Conservation (phyloP, 2,888 invertebrate genomes). For the Habroteleia sp. region DNA sequence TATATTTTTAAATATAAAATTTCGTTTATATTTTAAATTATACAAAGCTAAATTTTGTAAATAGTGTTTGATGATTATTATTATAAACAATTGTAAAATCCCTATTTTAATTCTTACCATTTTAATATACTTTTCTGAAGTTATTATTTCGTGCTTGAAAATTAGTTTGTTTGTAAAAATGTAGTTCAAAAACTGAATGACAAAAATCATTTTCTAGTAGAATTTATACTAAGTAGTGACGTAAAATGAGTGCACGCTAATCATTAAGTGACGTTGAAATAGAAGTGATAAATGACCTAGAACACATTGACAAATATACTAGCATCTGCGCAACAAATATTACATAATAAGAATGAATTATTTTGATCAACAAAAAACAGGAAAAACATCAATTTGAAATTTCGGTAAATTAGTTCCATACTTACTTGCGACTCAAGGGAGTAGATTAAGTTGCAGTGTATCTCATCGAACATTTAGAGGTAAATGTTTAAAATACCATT, state of each 20-base stretch:
- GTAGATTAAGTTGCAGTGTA: neutral
- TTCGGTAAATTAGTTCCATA: constrained; percentile 8
- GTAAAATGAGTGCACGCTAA: constrained; percentile 79
- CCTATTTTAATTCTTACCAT: too few relatives aligned
- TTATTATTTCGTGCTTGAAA: too few relatives aligned
- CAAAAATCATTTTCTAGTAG: constrained; percentile 58
- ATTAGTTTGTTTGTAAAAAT: constrained; percentile 5
- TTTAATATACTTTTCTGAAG: too few relatives aligned
- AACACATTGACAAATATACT: constrained; percentile 67
- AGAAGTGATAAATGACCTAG: constrained; percentile 77
- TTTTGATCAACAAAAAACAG: constrained; percentile 32
- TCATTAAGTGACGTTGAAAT: constrained; percentile 74
- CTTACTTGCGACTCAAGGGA: neutral
- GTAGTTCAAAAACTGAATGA: constrained; percentile 64
- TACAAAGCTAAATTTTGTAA: too few relatives aligned
- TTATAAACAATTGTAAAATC: too few relatives aligned
- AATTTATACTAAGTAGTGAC: constrained; percentile 78
- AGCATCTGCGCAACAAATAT: constrained; percentile 27
- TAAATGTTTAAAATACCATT: neutral
- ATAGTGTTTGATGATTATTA: too few relatives aligned
- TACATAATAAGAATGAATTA: constrained; percentile 46
- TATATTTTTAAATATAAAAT: too few relatives aligned
- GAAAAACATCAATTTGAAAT: constrained; percentile 6
- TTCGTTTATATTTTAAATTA: too few relatives aligned
- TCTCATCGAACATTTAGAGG: neutral